phyloP scores from a whole-genome alignment of 2,113 vertebrate genomes.

The Notiomystis cincta region DNA sequence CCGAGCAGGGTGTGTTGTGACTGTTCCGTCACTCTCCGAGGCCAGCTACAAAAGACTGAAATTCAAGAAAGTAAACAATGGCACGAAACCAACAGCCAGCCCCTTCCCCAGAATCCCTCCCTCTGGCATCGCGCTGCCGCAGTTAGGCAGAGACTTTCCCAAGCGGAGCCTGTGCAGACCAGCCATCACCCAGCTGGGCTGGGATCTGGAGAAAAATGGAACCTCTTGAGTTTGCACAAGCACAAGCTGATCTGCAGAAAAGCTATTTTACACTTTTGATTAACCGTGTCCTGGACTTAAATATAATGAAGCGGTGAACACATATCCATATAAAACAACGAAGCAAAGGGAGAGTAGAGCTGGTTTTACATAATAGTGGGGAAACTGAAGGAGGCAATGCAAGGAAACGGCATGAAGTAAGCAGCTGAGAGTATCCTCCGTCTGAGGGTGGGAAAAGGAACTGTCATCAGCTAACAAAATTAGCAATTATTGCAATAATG shows the following conservation, averaged over 20 bases:
- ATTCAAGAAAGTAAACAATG: conserved; percentile 68
- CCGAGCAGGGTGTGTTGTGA: conserved; percentile 34
- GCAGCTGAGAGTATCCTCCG: neutral
- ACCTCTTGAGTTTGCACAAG: neutral
- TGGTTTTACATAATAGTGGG: neutral
- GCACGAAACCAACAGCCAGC: conserved; percentile 47
- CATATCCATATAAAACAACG: accelerated
- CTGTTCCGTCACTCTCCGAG: conserved; percentile 41
- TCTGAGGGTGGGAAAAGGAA: neutral
- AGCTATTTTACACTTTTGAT: neutral
- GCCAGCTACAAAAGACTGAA: conserved; percentile 51
- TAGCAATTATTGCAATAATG: accelerated
- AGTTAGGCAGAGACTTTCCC: neutral
- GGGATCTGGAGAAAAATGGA: neutral
- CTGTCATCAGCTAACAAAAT: neutral
- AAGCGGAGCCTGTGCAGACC: neutral
- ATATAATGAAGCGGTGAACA: neutral
- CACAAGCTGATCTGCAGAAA: neutral
- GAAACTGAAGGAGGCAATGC: neutral
- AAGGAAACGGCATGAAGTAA: neutral
- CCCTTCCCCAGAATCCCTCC: conserved; percentile 61
- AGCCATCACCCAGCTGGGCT: neutral
- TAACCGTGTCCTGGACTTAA: neutral
- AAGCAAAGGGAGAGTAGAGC: accelerated
- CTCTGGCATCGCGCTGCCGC: conserved; percentile 39